These are phyloP conservation scores for Cryptocheilus praepositus DNA, from an alignment of 2,888 invertebrate species.

Conservation along the genomic window DNA sequence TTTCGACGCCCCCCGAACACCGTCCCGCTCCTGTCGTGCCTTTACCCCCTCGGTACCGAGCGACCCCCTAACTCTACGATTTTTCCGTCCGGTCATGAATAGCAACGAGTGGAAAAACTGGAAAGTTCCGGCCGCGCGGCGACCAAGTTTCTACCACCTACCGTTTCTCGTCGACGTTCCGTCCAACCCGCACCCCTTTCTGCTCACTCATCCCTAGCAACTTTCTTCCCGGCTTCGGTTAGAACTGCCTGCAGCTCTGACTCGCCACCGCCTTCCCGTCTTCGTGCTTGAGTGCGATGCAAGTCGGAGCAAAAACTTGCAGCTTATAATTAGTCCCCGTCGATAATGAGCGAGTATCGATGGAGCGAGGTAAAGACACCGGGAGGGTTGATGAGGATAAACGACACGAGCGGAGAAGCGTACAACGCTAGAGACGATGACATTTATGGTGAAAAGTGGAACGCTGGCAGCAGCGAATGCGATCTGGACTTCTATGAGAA, in stretches of 20 bases:
- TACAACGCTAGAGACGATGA: no score
- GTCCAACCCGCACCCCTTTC: not conserved
- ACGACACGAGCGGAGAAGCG: no score
- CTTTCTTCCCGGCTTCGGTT: conserved; percentile 39
- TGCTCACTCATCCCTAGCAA: conserved; percentile 10
- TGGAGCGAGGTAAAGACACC: no score
- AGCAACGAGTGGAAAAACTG: conserved; percentile 67
- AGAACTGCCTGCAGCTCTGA: conserved; percentile 33
- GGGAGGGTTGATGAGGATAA: no score
- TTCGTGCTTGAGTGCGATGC: conserved; percentile 25
- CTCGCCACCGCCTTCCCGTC: conserved; percentile 12
- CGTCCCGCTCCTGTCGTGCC: conserved; percentile 7
- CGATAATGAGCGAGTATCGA: conserved; percentile 13
- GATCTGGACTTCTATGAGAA: no score
- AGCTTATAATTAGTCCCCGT: conserved; percentile 42
- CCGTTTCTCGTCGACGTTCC: not conserved
- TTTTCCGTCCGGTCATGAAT: conserved; percentile 66
- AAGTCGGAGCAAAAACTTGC: conserved; percentile 20
- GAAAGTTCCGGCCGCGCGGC: conserved; percentile 54
- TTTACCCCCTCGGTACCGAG: conserved; percentile 25
- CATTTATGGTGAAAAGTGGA: no score
- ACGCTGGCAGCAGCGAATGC: no score
- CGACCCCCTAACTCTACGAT: conserved; percentile 53
- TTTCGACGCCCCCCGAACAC: conserved; percentile 26
- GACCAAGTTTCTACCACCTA: conserved; percentile 41